These are phyloP conservation scores for Drosophila lini DNA, from an alignment of 1,140 invertebrate genomes.

Conservation along the genomic window DNA sequence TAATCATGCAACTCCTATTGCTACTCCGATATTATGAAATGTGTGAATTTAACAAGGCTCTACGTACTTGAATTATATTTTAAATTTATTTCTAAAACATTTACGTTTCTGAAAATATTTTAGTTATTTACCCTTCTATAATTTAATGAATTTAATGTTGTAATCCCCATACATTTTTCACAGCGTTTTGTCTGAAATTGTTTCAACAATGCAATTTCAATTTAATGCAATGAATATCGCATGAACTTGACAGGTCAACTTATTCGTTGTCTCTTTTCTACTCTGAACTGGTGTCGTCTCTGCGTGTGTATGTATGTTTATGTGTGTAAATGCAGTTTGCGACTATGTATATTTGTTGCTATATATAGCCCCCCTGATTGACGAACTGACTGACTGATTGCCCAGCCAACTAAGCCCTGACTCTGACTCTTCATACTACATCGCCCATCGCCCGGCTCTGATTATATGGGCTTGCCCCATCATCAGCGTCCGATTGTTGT, in stretches of 20 bases:
- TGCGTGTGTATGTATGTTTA: neutral
- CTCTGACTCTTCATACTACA: constrained; percentile 31
- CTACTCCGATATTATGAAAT: neutral
- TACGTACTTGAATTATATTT: neutral
- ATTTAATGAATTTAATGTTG: neutral
- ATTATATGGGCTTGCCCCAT: constrained; percentile 56
- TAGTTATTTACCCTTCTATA: too few species aligned
- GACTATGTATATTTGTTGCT: constrained; percentile 11
- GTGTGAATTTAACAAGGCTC: neutral
- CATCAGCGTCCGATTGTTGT: constrained; percentile 49
- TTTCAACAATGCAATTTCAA: constrained; percentile 31
- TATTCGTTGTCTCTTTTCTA: constrained; percentile 14
- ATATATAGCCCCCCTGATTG: constrained; percentile 38
- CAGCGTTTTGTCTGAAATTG: neutral
- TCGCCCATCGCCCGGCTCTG: constrained; percentile 19
- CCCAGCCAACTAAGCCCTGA: constrained; percentile 54
- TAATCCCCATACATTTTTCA: neutral
- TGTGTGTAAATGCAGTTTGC: constrained; percentile 17
- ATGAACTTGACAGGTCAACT: constrained; percentile 54
- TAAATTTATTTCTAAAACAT: neutral
- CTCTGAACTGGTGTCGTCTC: constrained; percentile 1
- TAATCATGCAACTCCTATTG: neutral
- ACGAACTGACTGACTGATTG: constrained; percentile 54
- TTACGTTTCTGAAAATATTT: too few species aligned
- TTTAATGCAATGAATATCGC: constrained; percentile 47